Percentiles rank a stretch among this genome's conserved stretches.
phyloP scores from a whole-genome alignment of 2,797 vertebrate species.

The Squalus acanthias region DNA sequence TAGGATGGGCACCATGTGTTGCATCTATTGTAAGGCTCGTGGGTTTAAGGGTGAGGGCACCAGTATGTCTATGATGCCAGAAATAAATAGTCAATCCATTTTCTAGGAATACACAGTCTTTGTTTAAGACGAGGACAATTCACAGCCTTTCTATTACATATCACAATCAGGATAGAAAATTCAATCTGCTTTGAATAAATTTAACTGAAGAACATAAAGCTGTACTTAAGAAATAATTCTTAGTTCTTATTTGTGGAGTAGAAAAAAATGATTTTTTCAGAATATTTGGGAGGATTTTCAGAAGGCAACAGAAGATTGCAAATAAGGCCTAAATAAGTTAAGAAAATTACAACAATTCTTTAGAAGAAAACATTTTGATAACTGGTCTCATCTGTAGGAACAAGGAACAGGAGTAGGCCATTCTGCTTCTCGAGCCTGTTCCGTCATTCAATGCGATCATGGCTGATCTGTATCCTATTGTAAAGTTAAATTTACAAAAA shows the following conservation, averaged over 20 bases:
- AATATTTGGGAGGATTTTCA: not conserved
- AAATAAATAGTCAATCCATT: not conserved
- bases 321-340: not conserved
- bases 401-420: not conserved
- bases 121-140: not conserved
- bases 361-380: not conserved
- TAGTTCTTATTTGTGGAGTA: not conserved
- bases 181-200: not conserved
- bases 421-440: too few species aligned
- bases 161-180: not conserved
- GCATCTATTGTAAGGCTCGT: not conserved
- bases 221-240: not conserved
- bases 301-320: not conserved
- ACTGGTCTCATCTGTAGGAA: not conserved
- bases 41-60: conserved; percentile 3
- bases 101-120: not conserved
- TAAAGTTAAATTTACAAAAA: not conserved
- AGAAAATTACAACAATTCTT: not conserved
- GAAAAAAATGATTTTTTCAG: not conserved
- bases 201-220: not conserved
- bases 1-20: conserved; percentile 11
- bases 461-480: too few species aligned
- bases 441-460: too few species aligned
- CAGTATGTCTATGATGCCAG: not conserved
- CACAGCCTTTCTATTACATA: conserved; percentile 12